Evolutionary conservation across 2,888 invertebrate species (phyloP), one percentile per base, ranked within the genome.

Genomic region (Chalcosyrphus nemorum): DNA sequence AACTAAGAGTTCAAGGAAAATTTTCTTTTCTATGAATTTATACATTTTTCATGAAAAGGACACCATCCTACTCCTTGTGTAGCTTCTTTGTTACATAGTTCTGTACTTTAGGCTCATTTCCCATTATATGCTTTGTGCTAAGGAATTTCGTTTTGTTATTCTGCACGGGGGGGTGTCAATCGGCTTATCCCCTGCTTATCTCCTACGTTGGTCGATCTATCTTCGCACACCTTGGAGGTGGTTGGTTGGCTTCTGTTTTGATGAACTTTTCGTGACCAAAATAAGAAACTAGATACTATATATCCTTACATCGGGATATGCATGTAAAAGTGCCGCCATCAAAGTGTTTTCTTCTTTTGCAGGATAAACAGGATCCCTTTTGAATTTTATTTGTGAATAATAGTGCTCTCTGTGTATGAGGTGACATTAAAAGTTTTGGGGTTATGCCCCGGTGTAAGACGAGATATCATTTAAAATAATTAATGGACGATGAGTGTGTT

Each of bases 1-100:
- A 43, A 32, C 50, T 38, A 24, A 66, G 80, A 74, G 59, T 66
- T 74, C 66, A 80, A 66, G 66, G 80, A 41, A 57, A 47, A 11
- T 29, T 45, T 71, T 47, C 35, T 61, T 47, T 71, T 17, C 63
- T 54, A 29, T 45, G 63, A 57, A 50, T 71, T 59, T 52, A 47
- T 50, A 65, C 56, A 57, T 32, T 65, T 71, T 57, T 50, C 65
- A 66, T 43, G 80, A 19, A 66, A 65, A 54, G 57, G 35, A 45
- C 57, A 54, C 59, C 27, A 74, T 56, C 38, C 61, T 56, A 52
- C 52, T 17, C 56, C 29, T n/a, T 27, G 35, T n/a, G 56, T 15
- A 19, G 56, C 29, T n/a, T n/a, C 52, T 41, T 68, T 59, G 54
- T 7, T 75, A n/a, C 47, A 24, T 13, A 45, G 43, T 52, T 59